Evolutionary conservation across 64 coral and sea anemone species (phyloP), one percentile per base, ranked within the genome.

Genomic region (Platygyra sinensis): DNA sequence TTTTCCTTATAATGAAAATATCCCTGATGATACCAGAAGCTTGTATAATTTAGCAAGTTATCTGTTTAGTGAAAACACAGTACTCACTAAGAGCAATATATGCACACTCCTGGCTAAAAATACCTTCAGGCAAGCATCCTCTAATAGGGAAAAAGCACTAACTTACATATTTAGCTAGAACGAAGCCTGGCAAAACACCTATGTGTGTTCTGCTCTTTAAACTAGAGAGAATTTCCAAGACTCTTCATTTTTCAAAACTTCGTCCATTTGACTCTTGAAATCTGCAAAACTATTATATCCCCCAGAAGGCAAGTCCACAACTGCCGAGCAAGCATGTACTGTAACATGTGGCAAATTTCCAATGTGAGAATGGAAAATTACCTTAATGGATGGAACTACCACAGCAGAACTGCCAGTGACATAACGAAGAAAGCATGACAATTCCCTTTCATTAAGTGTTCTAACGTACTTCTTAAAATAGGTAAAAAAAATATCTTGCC

Each of bases 311-410:
- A 83, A 28, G 61, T 83, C 80, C 15, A 83, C 30, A 3, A 83
- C 80, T 33, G 80, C 28, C 4, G 80, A 83, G 30, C 80, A 67
- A 10, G 60, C 60, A 67, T 46, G 80, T 7, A 83, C 80, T 5
- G 78, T 32, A 11, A 80, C n/a, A 80, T 80, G 54, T 13, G 27
- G 77, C 72, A 73, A 73, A 60, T 87, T 87, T 32, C 86, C 86
- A 30, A 75, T 8, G 25, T 87, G 51, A 42, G 86, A 18, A 60
- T 88, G 86, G 24, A 88, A 88, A 62, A 87, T 87, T 4, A 87
- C 86, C 14, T 87, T 75, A 9, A 87, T 87, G 1, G 52, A 73
- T 73, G 69, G 8, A 60, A 72, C 83, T 51, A 62, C 22, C 12
- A 60, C 17, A 75, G 69, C 28, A 24, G 39, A 30, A 60, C 86